Percentiles rank a stretch among this genome's conserved stretches.
Conservation (phyloP, 2,113 vertebrate genomes). For the Oophaga pumilio region DNA sequence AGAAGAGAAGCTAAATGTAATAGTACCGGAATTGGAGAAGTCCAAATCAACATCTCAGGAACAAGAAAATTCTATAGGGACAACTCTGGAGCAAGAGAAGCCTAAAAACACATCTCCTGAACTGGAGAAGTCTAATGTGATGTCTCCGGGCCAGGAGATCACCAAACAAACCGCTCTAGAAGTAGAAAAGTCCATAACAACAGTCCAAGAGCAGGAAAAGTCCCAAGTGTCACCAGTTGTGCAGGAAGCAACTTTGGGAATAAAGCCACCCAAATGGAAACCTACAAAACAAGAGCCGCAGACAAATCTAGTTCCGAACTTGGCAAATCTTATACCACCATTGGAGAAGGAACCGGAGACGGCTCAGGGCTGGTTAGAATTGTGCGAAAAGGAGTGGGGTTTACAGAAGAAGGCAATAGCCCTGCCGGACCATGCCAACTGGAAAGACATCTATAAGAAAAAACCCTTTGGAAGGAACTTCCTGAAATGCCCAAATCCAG, state of each 20-base stretch:
- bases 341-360: conserved; percentile 43
- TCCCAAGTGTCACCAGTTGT: neutral
- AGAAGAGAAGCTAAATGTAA: neutral
- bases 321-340: neutral
- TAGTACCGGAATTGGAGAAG: neutral
- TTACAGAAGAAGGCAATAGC: conserved; percentile 60
- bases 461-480: conserved; percentile 80
- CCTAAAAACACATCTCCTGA: neutral
- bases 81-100: neutral
- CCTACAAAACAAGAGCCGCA: neutral
- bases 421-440: conserved; percentile 70
- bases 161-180: neutral
- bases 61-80: neutral
- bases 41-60: neutral
- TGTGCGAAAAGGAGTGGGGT: conserved; percentile 65
- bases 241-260: neutral
- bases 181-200: neutral
- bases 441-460: conserved; percentile 71
- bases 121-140: neutral
- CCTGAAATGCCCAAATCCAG: conserved; percentile 77
- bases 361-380: conserved; percentile 64
- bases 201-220: neutral
- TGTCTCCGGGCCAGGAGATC: neutral
- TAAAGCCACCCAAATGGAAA: neutral
- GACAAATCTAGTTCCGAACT: neutral